Evolutionary conservation across 2,113 vertebrate genomes (phyloP).

Genomic region (Hymenochirus boettgeri): DNA sequence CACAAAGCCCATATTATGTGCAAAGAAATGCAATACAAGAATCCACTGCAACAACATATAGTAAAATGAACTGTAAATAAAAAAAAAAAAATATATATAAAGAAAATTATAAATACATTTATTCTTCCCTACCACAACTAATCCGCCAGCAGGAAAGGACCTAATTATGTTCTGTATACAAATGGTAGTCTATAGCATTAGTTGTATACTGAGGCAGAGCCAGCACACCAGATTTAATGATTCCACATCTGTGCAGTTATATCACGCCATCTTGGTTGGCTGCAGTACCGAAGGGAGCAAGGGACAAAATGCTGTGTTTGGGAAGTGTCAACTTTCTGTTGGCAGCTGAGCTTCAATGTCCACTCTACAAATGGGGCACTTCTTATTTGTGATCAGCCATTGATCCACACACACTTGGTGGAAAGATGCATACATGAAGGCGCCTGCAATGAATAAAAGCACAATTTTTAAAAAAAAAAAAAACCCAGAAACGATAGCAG

Average conservation of each 20-base stretch:
- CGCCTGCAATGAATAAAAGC: conserved; percentile 68
- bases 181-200: conserved; percentile 81
- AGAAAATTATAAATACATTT: conserved; percentile 94
- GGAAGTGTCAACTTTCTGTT: conserved; percentile 95
- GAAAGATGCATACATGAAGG: conserved; percentile 98
- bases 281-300: conserved; percentile 85
- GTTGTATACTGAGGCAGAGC: conserved; percentile 88
- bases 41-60: conserved; percentile 90
- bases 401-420: conserved; percentile 98
- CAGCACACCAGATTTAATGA: conserved; percentile 84
- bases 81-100: conserved; percentile 62
- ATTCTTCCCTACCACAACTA: conserved; percentile 16
- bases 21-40: conserved; percentile 99
- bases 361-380: conserved; percentile 99
- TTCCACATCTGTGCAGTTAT: conserved; percentile 86
- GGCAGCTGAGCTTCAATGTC: conserved; percentile 98
- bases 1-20: conserved; percentile 91
- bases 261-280: conserved; percentile 99
- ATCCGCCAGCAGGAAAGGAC: conserved; percentile 24
- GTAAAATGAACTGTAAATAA: conserved; percentile 65
- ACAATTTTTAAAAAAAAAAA: conserved; percentile 21
- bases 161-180: conserved; percentile 83
- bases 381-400: conserved; percentile 98
- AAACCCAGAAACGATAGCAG: not conserved
- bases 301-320: conserved; percentile 56